Base-by-base conservation (phyloP, 2,797 vertebrate genomes). In the Phoxinus dragarum region DNA sequence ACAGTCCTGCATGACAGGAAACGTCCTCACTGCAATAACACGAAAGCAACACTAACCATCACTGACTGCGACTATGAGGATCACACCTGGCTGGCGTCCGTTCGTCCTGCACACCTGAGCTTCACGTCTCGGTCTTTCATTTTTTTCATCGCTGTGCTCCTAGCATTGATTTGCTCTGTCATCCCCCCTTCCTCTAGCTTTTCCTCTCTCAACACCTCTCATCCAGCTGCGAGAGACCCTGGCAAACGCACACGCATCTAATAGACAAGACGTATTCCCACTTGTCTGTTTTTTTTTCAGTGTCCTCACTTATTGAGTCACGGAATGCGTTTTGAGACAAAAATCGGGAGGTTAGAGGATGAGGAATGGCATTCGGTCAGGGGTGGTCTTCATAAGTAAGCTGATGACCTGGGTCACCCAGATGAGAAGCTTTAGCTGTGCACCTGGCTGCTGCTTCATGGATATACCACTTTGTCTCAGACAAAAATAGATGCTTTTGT, bases 131-230 rank as follows among this genome's bases (percentile, higher is more conserved):
- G 74, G 14, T 76, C 80, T 84, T 86, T 87, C 66, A 69, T 61
- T 87, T 80, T 59, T 84, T 89, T 92, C 89, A 91, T 92, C 89
- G 86, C 81, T 82, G 75, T 86, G 82, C 91, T 91, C 89, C 89
- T 89, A 88, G 89, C 91, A 88, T 85, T 92, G 89, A 93, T 92
- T 92, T 92, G 84, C 88, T 71, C 90, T 91, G 89, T 93, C 92
- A 92, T 90, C 89, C 69, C 92, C 86, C 88, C 89, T 89, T 88
- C 83, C 86, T 84, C 87, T 84, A 84, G 80, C 85, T 88, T 87
- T 77, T 89, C 93, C 92, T 93, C 92, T 83, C 54, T 95, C 94
- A 94, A 87, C 92, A 86, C 87, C 91, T 92, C 92, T 92, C 92
- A 78, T 86, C 80, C 82, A 78, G 82, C 87, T 88, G 78, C 86